Evolutionary conservation across 2,113 vertebrate species (phyloP).

Genomic region (Cheirogaleus medius): DNA sequence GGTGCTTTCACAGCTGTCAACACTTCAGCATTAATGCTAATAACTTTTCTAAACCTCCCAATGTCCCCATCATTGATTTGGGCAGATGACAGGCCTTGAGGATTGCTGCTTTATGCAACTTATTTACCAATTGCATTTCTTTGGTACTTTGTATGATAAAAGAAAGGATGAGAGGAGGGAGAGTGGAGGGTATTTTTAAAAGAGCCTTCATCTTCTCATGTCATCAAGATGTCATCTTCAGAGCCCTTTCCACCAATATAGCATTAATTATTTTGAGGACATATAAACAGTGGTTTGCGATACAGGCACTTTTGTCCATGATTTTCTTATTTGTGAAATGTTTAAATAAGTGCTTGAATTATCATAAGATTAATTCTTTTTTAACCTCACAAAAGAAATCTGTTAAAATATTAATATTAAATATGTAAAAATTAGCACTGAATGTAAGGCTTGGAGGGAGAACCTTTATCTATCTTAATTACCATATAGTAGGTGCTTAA

Average conservation of each 20-base stretch:
- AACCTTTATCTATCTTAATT: neutral
- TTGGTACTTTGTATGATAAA: neutral
- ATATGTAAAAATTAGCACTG: neutral
- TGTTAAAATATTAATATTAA: neutral
- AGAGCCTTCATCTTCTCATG: neutral
- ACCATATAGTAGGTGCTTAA: neutral
- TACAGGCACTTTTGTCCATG: neutral
- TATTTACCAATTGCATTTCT: neutral
- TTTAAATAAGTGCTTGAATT: neutral
- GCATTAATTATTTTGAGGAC: constrained; percentile 1
- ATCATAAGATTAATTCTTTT: neutral
- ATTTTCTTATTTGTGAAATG: neutral
- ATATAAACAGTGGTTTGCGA: neutral
- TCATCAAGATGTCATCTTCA: neutral
- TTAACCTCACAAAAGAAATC: neutral
- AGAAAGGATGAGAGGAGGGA: neutral
- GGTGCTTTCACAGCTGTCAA: neutral
- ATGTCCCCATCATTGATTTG: neutral
- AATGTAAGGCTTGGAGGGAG: neutral
- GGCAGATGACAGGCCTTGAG: neutral
- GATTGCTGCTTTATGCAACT: neutral
- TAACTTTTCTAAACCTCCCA: neutral
- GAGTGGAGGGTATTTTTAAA: neutral
- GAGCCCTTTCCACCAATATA: neutral
- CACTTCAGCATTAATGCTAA: neutral